phyloP scores from a whole-genome alignment of 2,797 vertebrate genomes.

The Carcharodon carcharias region DNA sequence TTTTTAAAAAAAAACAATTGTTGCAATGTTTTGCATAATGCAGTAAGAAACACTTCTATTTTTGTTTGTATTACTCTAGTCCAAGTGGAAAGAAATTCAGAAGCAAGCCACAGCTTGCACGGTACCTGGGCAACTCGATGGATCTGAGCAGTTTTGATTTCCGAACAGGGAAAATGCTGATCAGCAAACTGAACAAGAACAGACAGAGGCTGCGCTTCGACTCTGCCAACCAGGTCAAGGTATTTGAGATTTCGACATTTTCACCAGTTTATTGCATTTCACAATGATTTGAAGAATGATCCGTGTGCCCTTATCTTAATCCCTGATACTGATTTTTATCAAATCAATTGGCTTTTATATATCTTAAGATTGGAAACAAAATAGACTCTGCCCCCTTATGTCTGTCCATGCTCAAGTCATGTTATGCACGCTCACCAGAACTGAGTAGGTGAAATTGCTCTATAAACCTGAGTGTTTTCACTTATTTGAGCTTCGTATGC shows the following conservation, averaged over 20 bases:
- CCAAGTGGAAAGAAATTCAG: constrained; percentile 99
- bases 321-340: neutral
- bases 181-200: constrained; percentile 94
- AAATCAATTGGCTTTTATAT: neutral
- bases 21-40: neutral
- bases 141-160: constrained; percentile 95
- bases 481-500: neutral
- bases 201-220: constrained; percentile 90
- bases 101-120: constrained; percentile 94
- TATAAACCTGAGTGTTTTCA: neutral
- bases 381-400: neutral
- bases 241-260: constrained; percentile 47
- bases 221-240: constrained; percentile 88
- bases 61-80: constrained; percentile 53
- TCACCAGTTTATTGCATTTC: constrained; percentile 21
- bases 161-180: constrained; percentile 91
- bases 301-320: neutral
- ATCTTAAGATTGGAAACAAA: neutral
- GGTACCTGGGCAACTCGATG: constrained; percentile 98
- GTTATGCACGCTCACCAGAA: neutral
- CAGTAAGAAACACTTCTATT: neutral
- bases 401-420: neutral
- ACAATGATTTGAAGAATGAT: neutral
- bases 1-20: too few relatives aligned
- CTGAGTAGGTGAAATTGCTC: neutral